A percentile compares a stretch with the other conserved stretches of the same genome.
Evolutionary conservation across 2,888 invertebrate genomes (phyloP).

Genomic region (Diadegma fenestrale): DNA sequence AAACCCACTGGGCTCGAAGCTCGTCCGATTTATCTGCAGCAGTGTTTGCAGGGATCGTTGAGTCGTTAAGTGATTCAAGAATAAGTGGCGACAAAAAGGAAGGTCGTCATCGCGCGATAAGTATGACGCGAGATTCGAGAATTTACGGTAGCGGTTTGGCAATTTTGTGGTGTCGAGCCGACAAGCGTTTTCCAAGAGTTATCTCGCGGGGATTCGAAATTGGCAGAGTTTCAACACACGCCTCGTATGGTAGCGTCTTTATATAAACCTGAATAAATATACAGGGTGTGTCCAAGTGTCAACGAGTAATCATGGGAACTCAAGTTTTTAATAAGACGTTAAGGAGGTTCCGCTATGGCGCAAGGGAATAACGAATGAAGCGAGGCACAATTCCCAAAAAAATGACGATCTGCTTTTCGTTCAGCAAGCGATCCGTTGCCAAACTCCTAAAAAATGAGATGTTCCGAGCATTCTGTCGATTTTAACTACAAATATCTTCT

Average conservation of each 20-base stretch:
- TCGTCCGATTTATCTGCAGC: not conserved
- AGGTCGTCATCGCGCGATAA: conserved; percentile 16
- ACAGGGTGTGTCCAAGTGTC: not conserved
- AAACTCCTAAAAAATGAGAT: no score
- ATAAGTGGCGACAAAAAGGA: conserved; percentile 19
- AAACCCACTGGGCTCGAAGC: conserved; percentile 27
- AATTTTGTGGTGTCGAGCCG: conserved; percentile 55
- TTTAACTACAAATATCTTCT: no score
- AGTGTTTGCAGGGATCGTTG: not conserved
- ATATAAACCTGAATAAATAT: not conserved
- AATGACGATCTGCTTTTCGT: no score
- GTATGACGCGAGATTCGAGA: conserved; percentile 45
- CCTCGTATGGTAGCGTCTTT: conserved; percentile 5
- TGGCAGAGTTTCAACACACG: conserved; percentile 73
- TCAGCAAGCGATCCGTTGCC: no score
- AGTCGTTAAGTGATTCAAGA: conserved; percentile 16
- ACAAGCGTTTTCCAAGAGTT: conserved; percentile 63
- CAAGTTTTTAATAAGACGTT: not conserved
- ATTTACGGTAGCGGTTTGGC: conserved; percentile 59
- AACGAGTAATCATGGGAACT: not conserved
- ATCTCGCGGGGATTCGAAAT: conserved; percentile 68
- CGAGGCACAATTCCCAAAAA: no score
- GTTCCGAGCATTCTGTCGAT: no score
- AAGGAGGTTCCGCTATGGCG: no score
- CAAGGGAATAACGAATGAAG: no score